These are phyloP conservation scores for Eutolmus rufibarbis DNA, from an alignment of 2,888 invertebrate species.

Conservation along the genomic window DNA sequence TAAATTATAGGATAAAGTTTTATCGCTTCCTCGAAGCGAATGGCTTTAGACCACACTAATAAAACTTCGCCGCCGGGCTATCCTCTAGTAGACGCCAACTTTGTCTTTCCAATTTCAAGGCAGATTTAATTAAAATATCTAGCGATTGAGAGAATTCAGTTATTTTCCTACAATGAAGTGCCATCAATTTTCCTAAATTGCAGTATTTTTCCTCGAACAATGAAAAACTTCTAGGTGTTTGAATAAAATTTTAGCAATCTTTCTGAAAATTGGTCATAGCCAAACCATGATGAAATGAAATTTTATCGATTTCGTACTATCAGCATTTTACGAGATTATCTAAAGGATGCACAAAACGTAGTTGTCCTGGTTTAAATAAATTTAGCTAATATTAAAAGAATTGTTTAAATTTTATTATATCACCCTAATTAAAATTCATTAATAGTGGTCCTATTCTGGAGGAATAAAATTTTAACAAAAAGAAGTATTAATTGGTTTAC, in stretches of 20 bases:
- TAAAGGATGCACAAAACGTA: not conserved
- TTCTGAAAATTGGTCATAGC: not conserved
- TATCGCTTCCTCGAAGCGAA: not conserved
- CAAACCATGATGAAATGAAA: not conserved
- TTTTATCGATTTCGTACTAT: not conserved
- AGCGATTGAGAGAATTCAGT: not conserved
- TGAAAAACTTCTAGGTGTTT: not conserved
- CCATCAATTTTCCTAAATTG: not conserved
- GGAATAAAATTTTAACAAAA: not conserved
- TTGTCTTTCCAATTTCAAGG: not conserved
- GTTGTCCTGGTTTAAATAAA: not conserved
- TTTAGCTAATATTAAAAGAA: not conserved
- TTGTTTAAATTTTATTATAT: not conserved
- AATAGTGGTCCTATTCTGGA: not conserved
- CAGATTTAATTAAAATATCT: constrained; percentile 4
- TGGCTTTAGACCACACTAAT: not conserved
- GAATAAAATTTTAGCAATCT: not conserved
- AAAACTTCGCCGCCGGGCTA: not conserved
- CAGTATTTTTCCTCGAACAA: not conserved
- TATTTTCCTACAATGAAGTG: not conserved
- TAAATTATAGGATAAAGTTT: not conserved
- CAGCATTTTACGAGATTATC: not conserved
- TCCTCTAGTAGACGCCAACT: not conserved
- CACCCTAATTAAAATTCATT: too few species aligned
- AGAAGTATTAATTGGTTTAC: not conserved